phyloP scores from a whole-genome alignment of 2,113 vertebrate genomes.

The Periophthalmus modestus region DNA sequence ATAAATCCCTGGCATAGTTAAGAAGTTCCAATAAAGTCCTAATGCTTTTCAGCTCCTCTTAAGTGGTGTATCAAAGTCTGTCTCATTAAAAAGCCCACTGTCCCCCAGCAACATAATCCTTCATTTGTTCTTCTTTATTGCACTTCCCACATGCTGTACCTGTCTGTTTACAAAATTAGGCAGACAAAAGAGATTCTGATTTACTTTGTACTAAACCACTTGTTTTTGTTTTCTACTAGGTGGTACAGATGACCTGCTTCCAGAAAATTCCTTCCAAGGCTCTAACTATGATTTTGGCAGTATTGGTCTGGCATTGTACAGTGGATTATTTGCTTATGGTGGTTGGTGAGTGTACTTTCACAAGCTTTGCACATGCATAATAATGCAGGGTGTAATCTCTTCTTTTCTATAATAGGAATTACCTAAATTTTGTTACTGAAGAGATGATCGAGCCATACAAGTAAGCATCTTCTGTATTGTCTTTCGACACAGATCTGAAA shows the following conservation, averaged over 20 bases:
- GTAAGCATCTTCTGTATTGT: slow-evolving; percentile 66
- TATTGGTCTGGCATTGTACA: slow-evolving; percentile 91
- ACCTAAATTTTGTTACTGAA: slow-evolving; percentile 97
- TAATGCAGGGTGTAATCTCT: background rate
- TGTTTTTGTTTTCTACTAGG: slow-evolving; percentile 71
- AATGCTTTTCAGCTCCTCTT: background rate
- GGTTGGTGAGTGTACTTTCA: slow-evolving; percentile 84
- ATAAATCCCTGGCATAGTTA: slow-evolving; percentile 8
- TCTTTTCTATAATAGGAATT: slow-evolving; percentile 84
- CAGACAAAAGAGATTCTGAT: background rate
- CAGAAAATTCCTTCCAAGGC: slow-evolving; percentile 83
- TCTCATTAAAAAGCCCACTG: too few species aligned
- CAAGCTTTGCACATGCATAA: background rate
- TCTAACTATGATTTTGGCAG: slow-evolving; percentile 85
- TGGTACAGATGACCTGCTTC: slow-evolving; percentile 72
- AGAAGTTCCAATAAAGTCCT: background rate
- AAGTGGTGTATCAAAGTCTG: slow-evolving; percentile 8
- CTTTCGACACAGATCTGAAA: background rate
- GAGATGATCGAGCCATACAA: slow-evolving; percentile 98
- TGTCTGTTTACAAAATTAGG: background rate
- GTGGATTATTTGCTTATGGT: slow-evolving; percentile 94
- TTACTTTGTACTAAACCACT: background rate
- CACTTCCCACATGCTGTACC: background rate
- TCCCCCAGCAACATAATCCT: background rate
- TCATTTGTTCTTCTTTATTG: background rate